Evolutionary conservation across 2,888 invertebrate species (phyloP).

Genomic region (Ctena decussata): DNA sequence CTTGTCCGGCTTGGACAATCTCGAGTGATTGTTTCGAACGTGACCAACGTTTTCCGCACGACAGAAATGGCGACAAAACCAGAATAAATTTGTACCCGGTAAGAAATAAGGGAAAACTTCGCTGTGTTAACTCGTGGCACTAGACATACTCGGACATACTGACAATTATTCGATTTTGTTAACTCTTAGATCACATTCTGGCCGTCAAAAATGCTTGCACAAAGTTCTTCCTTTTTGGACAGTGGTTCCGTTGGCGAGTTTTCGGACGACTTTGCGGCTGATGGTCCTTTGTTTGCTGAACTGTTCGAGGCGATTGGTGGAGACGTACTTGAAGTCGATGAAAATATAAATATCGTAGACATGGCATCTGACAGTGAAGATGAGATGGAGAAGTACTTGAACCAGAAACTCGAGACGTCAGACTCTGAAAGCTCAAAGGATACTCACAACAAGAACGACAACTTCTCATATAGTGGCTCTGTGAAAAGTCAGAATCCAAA

Average conservation of each 20-base stretch:
- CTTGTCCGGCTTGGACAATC: no score
- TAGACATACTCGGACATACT: neutral
- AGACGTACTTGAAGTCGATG: neutral
- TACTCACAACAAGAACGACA: neutral
- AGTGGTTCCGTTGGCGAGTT: constrained; percentile 50
- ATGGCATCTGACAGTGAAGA: constrained; percentile 26
- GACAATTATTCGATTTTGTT: neutral
- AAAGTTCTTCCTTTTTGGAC: constrained; percentile 33
- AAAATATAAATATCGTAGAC: constrained; percentile 2
- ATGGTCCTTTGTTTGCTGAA: constrained; percentile 69
- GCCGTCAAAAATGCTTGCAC: neutral
- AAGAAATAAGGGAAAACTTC: neutral
- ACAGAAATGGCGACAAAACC: no score
- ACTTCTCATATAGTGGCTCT: neutral
- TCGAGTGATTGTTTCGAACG: no score
- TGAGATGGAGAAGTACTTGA: constrained; percentile 6
- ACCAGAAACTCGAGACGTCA: neutral
- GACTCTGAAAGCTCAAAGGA: neutral
- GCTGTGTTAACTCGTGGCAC: neutral
- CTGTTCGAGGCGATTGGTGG: neutral
- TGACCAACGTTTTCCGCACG: no score
- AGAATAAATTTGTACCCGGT: neutral
- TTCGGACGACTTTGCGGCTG: constrained; percentile 66
- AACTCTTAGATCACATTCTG: neutral
- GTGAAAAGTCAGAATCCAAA: neutral